Conservation (phyloP, 2,113 vertebrate genomes). For the Pipa parva region DNA sequence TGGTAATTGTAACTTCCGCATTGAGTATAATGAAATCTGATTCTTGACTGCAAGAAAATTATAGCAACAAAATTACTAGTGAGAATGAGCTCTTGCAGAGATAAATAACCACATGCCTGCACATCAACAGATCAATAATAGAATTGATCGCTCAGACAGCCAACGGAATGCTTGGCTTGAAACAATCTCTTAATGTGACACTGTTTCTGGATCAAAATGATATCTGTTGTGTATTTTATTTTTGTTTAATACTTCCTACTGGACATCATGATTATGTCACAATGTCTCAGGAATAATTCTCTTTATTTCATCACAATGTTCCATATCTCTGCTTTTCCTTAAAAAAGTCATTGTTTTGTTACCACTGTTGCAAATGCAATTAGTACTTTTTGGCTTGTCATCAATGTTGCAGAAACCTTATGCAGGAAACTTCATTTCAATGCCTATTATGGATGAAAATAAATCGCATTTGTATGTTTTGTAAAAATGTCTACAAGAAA, state of each 20-base stretch:
- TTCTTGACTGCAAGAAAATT: too few species aligned
- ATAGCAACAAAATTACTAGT: too few species aligned
- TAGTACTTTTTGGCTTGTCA: background rate
- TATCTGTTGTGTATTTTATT: background rate
- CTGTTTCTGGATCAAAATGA: background rate
- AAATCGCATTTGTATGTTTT: too few species aligned
- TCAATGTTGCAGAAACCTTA: background rate
- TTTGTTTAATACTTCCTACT: background rate
- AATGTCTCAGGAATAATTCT: background rate
- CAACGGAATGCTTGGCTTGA: background rate
- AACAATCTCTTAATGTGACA: background rate
- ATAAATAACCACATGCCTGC: too few species aligned
- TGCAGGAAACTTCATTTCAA: background rate
- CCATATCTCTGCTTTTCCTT: background rate
- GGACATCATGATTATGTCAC: background rate
- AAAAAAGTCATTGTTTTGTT: background rate
- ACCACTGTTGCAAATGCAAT: background rate
- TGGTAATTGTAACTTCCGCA: too few species aligned
- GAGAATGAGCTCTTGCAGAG: background rate
- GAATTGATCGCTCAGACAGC: background rate
- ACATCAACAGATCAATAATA: too few species aligned
- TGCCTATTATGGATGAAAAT: too few species aligned
- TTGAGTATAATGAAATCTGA: too few species aligned
- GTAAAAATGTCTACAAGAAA: too few species aligned
- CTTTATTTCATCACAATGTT: background rate